Conservation (phyloP, 2,888 invertebrate genomes). For the Drosophila mercatorum region DNA sequence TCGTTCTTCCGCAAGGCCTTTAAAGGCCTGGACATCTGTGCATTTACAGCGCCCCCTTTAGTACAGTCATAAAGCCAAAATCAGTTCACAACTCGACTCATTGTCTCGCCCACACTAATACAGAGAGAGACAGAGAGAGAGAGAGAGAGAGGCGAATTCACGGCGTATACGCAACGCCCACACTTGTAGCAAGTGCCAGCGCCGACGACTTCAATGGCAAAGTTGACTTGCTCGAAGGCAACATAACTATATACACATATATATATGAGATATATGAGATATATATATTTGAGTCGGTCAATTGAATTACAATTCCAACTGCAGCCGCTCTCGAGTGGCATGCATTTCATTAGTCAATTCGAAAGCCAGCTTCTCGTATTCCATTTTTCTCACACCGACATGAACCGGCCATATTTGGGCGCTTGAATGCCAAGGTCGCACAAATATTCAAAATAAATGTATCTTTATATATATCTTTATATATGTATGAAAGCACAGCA, state of each 20-base stretch:
- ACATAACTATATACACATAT: slow-evolving; percentile 9
- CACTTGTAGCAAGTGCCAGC: slow-evolving; percentile 20
- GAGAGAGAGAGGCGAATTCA: neutral
- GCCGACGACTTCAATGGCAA: slow-evolving; percentile 46
- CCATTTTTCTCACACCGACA: slow-evolving; percentile 55
- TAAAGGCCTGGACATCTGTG: slow-evolving; percentile 39
- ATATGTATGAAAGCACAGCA: slow-evolving; percentile 16
- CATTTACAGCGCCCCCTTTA: slow-evolving; percentile 11
- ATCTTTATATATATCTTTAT: slow-evolving; percentile 16
- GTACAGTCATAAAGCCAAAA: slow-evolving; percentile 18
- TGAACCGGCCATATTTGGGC: slow-evolving; percentile 72
- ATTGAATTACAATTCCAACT: slow-evolving; percentile 43
- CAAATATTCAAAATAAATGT: slow-evolving; percentile 24
- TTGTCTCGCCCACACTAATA: slow-evolving; percentile 29
- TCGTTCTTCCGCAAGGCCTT: slow-evolving; percentile 57
- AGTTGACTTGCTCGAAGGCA: slow-evolving; percentile 32
- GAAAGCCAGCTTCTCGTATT: slow-evolving; percentile 28
- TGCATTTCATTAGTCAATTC: slow-evolving; percentile 53
- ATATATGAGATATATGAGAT: too few species aligned
- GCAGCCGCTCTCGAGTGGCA: slow-evolving; percentile 36
- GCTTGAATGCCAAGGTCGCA: slow-evolving; percentile 75
- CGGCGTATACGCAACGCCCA: slow-evolving; percentile 61
- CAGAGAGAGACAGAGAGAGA: slow-evolving; percentile 17
- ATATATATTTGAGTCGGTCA: slow-evolving; percentile 29
- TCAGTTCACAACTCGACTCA: slow-evolving; percentile 17